A percentile compares a stretch with the other conserved stretches of the same genome.
Conservation (phyloP, 2,113 vertebrate genomes). For the Syngnathus floridae region DNA sequence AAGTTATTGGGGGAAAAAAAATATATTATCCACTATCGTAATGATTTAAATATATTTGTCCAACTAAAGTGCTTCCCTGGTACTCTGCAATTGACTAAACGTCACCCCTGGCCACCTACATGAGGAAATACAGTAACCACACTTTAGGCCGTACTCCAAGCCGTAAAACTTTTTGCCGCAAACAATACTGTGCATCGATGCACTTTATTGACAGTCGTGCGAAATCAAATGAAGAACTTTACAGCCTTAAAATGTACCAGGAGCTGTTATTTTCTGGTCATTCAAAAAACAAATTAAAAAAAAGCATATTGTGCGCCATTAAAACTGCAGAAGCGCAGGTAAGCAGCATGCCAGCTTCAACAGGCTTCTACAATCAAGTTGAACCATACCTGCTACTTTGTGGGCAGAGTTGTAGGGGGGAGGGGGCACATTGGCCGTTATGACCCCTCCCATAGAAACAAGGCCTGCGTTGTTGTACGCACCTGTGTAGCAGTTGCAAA, state of each 20-base stretch:
- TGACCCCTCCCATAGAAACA: slow-evolving; percentile 86
- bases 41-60: too few relatives aligned
- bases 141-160: too few relatives aligned
- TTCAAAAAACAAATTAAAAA: slow-evolving; percentile 28
- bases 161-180: too few relatives aligned
- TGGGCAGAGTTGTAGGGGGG: slow-evolving; percentile 80
- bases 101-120: too few relatives aligned
- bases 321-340: slow-evolving; percentile 35
- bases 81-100: too few relatives aligned
- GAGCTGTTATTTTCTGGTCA: slow-evolving; percentile 53
- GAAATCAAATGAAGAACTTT: neutral
- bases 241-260: neutral
- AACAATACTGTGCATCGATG: too few relatives aligned
- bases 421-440: slow-evolving; percentile 82
- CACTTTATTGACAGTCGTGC: too few relatives aligned
- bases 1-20: too few relatives aligned
- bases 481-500: slow-evolving; percentile 77
- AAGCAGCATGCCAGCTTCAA: slow-evolving; percentile 60
- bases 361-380: slow-evolving; percentile 11
- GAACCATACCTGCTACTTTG: slow-evolving; percentile 80
- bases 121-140: too few relatives aligned
- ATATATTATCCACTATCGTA: too few relatives aligned
- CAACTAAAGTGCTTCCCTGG: too few relatives aligned
- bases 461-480: slow-evolving; percentile 92
- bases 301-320: slow-evolving; percentile 29